Conservation (phyloP, 2,113 vertebrate species). For the Elachura formosa region DNA sequence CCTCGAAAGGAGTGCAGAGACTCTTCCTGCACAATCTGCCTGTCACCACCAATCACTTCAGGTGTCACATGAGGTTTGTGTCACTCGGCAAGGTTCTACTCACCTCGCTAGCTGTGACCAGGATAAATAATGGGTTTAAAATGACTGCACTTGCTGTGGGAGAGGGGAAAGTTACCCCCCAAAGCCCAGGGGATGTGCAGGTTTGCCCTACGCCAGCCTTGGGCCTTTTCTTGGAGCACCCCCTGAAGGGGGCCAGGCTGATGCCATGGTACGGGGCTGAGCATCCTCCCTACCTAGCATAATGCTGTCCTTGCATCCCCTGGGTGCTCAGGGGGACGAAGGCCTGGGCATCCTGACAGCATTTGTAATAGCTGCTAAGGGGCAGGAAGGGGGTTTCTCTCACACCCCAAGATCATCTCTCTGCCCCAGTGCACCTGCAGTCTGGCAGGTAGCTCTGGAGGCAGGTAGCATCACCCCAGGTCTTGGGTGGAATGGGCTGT, state of each 20-base stretch:
- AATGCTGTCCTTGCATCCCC: not conserved
- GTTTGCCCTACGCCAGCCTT: not conserved
- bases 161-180: no score
- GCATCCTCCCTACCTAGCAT: accelerated
- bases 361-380: not conserved
- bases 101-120: accelerated
- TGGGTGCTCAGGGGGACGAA: accelerated
- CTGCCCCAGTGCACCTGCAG: not conserved
- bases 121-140: not conserved
- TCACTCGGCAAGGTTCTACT: not conserved
- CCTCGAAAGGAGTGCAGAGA: not conserved
- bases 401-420: accelerated
- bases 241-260: accelerated
- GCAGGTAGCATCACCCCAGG: accelerated
- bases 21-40: not conserved
- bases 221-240: not conserved
- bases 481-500: accelerated
- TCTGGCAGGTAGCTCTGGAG: not conserved
- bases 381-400: not conserved
- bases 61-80: conserved; percentile 16
- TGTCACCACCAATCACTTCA: not conserved
- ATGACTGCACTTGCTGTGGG: not conserved
- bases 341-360: not conserved
- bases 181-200: not conserved
- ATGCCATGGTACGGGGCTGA: not conserved